Evolutionary conservation across 2,797 vertebrate species (phyloP), one percentile per base, ranked within the genome.

Genomic region (Etheostoma nigrum): DNA sequence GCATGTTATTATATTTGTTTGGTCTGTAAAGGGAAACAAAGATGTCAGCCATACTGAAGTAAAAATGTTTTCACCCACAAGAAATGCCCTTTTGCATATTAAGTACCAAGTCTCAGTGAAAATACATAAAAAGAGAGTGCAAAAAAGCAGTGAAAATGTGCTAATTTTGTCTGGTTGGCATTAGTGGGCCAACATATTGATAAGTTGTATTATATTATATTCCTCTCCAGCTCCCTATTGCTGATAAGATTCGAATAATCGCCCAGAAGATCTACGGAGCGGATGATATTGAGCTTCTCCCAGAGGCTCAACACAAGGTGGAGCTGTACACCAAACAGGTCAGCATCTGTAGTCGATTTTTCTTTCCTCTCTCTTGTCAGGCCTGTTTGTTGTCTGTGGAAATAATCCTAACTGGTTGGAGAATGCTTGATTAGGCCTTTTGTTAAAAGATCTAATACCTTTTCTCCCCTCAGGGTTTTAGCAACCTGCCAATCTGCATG

Each of bases 241-340:
- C 91, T 67, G 97, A 99, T 54, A 99, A 99, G 90, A 99, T 99
- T 88, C 94, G 97, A 73, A 95, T 96, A 82, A 99, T 99, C 21
- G 97, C 98, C 11, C 97, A 97, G 93, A 97, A 97, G 89, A 96
- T 99, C 85, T 99, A 99, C 0, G 98, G 98, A 30, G 98, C 98
- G 0, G 96, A 95, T 16, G 97, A 99, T 74, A 93, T 99, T 16
- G 97, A 99, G 77, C 95, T 99, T 3, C 95, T 98, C 45, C 97
- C 97, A 0, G 97, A 98, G 79, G 98, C 98, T 49, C 95, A 97
- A 81, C 95, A 93, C 74, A 99, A 99, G 91, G 96, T 96, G 45
- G 91, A 96, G 45, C 88, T 97, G 77, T 99, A 99, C 95, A 99
- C 96, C 64, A 97, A 97, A 88, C 98, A 99, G 96, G 98, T 99